A percentile compares a stretch with the other conserved stretches of the same genome.
Conservation (phyloP, 2,888 invertebrate genomes). For the Aleiodes alternator region DNA sequence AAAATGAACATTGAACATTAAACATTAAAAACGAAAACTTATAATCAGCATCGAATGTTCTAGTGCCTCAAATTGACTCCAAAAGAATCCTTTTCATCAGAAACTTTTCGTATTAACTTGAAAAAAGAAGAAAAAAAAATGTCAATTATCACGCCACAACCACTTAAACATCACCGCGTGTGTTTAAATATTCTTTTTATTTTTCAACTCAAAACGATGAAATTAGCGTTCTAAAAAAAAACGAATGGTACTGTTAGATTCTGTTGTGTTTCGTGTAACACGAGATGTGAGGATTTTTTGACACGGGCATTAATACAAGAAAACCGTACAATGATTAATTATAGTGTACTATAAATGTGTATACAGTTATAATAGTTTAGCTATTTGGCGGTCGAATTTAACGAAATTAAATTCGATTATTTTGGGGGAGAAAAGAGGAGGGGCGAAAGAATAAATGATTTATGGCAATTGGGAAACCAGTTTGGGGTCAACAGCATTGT, state of each 20-base stretch:
- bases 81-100: too few relatives aligned
- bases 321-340: slow-evolving; percentile 11
- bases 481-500: slow-evolving; percentile 6
- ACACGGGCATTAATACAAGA: neutral
- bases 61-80: too few relatives aligned
- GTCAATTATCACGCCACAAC: too few relatives aligned
- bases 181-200: neutral
- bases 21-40: too few relatives aligned
- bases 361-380: slow-evolving; percentile 7
- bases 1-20: too few relatives aligned
- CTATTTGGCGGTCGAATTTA: neutral
- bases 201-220: neutral
- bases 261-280: slow-evolving; percentile 15
- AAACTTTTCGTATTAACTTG: too few relatives aligned
- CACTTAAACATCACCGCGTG: too few relatives aligned
- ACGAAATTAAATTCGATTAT: neutral
- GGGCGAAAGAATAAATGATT: neutral
- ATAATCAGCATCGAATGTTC: too few relatives aligned
- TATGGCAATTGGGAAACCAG: neutral
- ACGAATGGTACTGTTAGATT: neutral
- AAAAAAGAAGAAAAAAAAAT: too few relatives aligned
- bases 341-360: neutral
- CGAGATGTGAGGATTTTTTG: slow-evolving; percentile 4
- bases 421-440: neutral
- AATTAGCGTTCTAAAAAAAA: neutral